Base-by-base conservation (phyloP, 2,797 vertebrate species). In the Periophthalmus magnuspinnatus region DNA sequence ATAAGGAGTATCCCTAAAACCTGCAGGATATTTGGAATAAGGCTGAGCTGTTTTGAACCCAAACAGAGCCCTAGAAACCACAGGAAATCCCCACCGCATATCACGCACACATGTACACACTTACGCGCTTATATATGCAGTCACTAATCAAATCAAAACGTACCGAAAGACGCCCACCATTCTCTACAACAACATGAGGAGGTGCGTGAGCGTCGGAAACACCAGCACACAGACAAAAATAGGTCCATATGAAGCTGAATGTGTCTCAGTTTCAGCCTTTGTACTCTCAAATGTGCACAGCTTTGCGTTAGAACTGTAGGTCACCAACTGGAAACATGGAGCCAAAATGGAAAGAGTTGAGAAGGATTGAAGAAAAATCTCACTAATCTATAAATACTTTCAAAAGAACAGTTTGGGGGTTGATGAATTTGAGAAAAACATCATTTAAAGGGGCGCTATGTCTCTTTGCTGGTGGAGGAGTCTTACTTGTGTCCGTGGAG, bases 181-280 rank as follows among this genome's bases (percentile, higher is more conserved):
- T 88, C 81, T 86, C 76, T 82, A 85, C 80, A 87, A 84, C 81
- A 90, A 87, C 87, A 91, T 79, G 68, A 75, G 65, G 55, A 81
- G 72, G 76, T 77, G 84, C 69, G 84, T 62, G 82, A 71, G 78
- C 67, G 79, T 76, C 81, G 80, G 82, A 86, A 88, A 89, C 84
- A 88, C 82, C 80, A 85, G 85, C 83, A 85, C 70, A 5, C 6
- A n/a, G 75, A 76, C 84, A 83, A 86, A 89, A 89, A 86, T 91
- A 90, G 81, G 67, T 85, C 63, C 13, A 54, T 67, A 66, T 77
- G 67, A 82, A 64, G 34, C 64, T 83, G 79, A 60, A 45, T 83
- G 72, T 87, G 79, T 90, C 80, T 88, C 76, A 36, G 80, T 90
- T 88, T 88, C 83, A 71, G 24, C 78, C 65, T 56, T 38, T 79